Evolutionary conservation across 1,140 invertebrate genomes (phyloP).

Genomic region (Akabosia matsudoensis): DNA sequence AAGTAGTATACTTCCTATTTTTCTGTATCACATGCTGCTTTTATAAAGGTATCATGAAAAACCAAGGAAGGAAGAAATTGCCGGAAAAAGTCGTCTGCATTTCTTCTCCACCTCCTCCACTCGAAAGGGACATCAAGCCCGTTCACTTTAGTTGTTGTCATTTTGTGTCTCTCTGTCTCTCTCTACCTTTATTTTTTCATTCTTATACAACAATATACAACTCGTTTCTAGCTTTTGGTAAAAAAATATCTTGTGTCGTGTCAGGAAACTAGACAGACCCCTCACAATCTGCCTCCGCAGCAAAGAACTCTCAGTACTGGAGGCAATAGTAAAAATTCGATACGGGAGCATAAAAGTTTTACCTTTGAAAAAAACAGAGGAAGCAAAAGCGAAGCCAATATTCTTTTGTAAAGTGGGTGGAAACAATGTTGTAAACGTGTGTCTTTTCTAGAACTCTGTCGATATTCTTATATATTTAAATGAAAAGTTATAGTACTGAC

Average conservation of each 20-base stretch:
- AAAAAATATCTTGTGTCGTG: neutral
- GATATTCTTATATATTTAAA: neutral
- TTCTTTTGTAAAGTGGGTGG: neutral
- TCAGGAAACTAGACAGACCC: constrained; percentile 12
- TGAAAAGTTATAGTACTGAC: neutral
- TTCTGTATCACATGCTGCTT: neutral
- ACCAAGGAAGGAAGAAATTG: constrained; percentile 2
- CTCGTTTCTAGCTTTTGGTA: neutral
- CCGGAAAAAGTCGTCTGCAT: constrained; percentile 11
- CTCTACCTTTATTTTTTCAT: neutral
- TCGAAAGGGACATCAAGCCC: neutral
- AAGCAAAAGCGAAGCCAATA: neutral
- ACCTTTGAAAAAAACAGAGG: neutral
- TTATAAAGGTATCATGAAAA: neutral
- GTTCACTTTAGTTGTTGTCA: constrained; percentile 2
- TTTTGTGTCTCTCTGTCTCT: neutral
- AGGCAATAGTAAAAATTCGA: neutral
- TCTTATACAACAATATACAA: neutral
- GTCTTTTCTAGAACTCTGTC: neutral
- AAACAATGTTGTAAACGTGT: neutral
- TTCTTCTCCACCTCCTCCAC: neutral
- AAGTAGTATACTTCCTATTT: neutral
- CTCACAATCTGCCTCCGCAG: neutral
- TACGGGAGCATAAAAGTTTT: neutral
- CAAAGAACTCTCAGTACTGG: neutral